Conservation (phyloP, 2,888 invertebrate genomes). For the Caenorhabditis virilis region DNA sequence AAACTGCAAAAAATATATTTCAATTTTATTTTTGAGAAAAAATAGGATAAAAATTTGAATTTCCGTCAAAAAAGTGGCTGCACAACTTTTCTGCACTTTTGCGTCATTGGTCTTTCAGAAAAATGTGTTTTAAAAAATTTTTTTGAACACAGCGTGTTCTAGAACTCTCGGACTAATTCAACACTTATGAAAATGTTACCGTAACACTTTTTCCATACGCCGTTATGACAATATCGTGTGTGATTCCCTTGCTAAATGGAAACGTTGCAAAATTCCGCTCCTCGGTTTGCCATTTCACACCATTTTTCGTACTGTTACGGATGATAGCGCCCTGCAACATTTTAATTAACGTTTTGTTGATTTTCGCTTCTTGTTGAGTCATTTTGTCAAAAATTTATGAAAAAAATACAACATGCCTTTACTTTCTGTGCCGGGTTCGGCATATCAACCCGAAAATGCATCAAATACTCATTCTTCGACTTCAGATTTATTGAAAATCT, state of each 20-base stretch:
- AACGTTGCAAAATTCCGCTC: slow-evolving; percentile 54
- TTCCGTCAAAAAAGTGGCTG: too few species aligned
- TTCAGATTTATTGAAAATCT: slow-evolving; percentile 54
- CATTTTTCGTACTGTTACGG: slow-evolving; percentile 52
- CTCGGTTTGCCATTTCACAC: slow-evolving; percentile 52
- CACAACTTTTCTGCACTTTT: too few species aligned
- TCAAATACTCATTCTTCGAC: slow-evolving; percentile 46
- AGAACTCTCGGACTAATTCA: too few species aligned
- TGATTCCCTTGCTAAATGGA: slow-evolving; percentile 59
- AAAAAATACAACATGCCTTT: slow-evolving; percentile 7
- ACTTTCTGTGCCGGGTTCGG: slow-evolving; percentile 37
- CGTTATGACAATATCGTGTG: slow-evolving; percentile 54
- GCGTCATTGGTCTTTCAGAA: too few species aligned
- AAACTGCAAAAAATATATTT: too few species aligned
- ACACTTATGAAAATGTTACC: slow-evolving; percentile 29
- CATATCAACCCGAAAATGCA: slow-evolving; percentile 63
- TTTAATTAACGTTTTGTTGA: neutral
- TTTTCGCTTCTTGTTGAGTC: neutral
- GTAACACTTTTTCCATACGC: slow-evolving; percentile 49
- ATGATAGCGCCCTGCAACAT: slow-evolving; percentile 48
- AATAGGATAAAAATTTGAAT: neutral
- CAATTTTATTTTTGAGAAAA: neutral
- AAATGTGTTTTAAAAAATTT: too few species aligned
- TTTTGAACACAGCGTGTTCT: too few species aligned
- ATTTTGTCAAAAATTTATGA: neutral